A percentile compares a stretch with the other conserved stretches of the same genome.
Conservation (phyloP, 2,113 vertebrate genomes). For the Eira barbara region DNA sequence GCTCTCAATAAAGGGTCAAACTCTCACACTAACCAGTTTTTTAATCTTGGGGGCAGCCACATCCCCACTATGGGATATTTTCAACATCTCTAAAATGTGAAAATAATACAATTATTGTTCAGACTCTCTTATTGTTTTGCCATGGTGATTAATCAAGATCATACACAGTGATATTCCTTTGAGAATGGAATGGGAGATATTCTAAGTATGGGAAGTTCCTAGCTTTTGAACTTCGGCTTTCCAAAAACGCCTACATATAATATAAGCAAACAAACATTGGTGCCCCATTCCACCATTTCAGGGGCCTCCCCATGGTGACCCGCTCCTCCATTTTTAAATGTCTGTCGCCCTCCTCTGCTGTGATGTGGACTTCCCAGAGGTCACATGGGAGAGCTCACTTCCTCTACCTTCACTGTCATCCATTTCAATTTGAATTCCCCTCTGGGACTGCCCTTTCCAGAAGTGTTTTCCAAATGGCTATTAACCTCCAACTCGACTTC, state of each 20-base stretch:
- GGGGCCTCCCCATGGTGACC: neutral
- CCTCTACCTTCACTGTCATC: neutral
- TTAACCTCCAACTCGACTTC: neutral
- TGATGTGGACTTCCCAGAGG: fast-evolving
- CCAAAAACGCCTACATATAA: fast-evolving
- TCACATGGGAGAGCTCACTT: neutral
- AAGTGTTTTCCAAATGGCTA: neutral
- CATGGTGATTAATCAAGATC: neutral
- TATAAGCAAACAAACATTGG: neutral
- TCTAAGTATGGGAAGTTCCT: neutral
- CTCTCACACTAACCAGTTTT: neutral
- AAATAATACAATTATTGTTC: neutral
- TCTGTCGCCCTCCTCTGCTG: neutral
- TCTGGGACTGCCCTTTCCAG: neutral
- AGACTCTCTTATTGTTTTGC: neutral
- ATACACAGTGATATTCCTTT: neutral
- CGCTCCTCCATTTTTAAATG: neutral
- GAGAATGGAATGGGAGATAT: neutral
- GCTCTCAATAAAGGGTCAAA: neutral
- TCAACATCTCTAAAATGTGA: neutral
- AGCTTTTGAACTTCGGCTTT: neutral
- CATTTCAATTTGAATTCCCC: neutral
- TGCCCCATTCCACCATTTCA: neutral
- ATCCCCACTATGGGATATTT: neutral
- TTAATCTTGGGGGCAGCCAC: neutral